Base-by-base conservation (phyloP, 1,140 invertebrate species). In the Drosophila baimaii region DNA sequence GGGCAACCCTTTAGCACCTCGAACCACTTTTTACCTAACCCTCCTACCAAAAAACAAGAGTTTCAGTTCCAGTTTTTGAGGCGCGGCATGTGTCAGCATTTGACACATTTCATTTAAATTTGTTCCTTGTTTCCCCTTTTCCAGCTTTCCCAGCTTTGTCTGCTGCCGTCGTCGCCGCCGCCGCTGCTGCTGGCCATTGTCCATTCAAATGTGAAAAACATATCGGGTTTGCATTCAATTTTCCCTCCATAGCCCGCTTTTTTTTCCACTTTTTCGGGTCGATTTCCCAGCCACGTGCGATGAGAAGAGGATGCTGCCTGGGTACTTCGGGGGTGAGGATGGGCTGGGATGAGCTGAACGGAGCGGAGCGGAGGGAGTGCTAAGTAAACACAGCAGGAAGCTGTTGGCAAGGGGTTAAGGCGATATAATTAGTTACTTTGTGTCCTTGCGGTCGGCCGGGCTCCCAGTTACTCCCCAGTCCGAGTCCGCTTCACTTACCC, bases 351-450 rank as follows among this genome's bases (percentile, higher is more conserved):
- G 49, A 52, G 44, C 21, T 46, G 23, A n/a, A 8, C 10, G 0
- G 49, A 17, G 15, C 15, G 1, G 37, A 17, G 15, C 15, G 1
- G 37, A 12, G 23, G 55, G 52, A 59, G 81, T 71, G 78, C 55
- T 80, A 44, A 51, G 81, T 47, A 84, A 84, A 84, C 81, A 84
- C 73, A 77, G 74, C 74, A 77, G 74, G 63, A 66, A 58, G 44
- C 59, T 66, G 52, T 37, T 52, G 62, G 73, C 35, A 77, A 77
- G 72, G 77, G 81, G 81, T 81, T 81, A 85, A 86, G 83, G 82
- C 82, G 83, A 86, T 84, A 86, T 86, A 86, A 86, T 86, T 86
- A 86, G 82, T 86, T 86, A 86, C 82, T 88, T 86, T 86, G 79
- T 88, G 70, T 88, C 83, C 75, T 79, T 86, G 82, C 65, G 79